Conservation (phyloP, 2,113 vertebrate genomes). For the Lampris megalopsis region DNA sequence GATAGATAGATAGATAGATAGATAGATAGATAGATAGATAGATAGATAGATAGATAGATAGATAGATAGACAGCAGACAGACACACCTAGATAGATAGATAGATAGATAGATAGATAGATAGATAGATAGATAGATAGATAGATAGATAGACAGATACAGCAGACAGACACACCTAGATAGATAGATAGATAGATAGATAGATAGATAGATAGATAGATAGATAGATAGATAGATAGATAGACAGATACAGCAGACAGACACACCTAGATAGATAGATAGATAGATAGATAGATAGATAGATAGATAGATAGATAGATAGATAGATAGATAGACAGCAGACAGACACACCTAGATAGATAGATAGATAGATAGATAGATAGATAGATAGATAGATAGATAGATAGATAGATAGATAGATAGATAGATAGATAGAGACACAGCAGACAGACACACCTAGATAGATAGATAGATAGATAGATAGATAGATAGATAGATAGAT, state of each 20-base stretch:
- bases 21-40: not conserved
- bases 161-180: not conserved
- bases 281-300: slow-evolving; percentile 9
- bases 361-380: not conserved
- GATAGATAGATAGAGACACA: slow-evolving; percentile 1
- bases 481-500: not conserved
- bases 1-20: not conserved
- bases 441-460: too few species aligned
- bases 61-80: not conserved
- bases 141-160: not conserved
- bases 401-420: slow-evolving; percentile 8
- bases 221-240: not conserved
- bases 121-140: not conserved
- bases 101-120: not conserved
- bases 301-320: not conserved
- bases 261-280: not conserved
- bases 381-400: slow-evolving; percentile 8
- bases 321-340: not conserved
- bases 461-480: not conserved
- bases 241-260: not conserved
- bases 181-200: slow-evolving; percentile 8
- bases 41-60: not conserved
- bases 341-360: too few species aligned
- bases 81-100: not conserved
- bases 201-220: not conserved